phyloP scores from a whole-genome alignment of 2,797 vertebrate genomes.

The Gymnoscopelus braueri region DNA sequence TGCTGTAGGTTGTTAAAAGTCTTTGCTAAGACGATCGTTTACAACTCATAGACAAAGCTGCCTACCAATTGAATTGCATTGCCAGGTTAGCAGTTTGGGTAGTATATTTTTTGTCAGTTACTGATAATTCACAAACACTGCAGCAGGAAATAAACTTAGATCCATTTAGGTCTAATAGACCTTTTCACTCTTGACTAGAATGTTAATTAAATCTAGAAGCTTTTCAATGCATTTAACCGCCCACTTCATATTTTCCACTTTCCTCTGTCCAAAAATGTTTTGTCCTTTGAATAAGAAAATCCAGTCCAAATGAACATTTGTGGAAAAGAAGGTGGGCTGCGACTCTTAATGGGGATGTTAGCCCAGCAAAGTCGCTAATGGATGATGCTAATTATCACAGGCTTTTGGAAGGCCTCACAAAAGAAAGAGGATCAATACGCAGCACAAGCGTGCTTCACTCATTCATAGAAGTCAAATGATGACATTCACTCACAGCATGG shows the following conservation, averaged over 20 bases:
- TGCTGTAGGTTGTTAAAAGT: slow-evolving; percentile 46
- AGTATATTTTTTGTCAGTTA: too few species aligned
- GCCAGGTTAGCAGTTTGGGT: too few species aligned
- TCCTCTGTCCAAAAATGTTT: slow-evolving; percentile 77
- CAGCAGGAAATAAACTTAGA: too few species aligned
- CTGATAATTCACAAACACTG: neutral
- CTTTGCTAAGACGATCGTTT: slow-evolving; percentile 80
- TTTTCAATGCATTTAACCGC: slow-evolving; percentile 84
- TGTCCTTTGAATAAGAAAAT: slow-evolving; percentile 79
- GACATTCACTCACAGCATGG: slow-evolving; percentile 74
- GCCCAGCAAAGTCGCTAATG: slow-evolving; percentile 84
- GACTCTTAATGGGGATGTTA: slow-evolving; percentile 84
- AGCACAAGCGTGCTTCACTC: slow-evolving; percentile 62
- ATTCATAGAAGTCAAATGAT: slow-evolving; percentile 76
- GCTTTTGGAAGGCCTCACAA: slow-evolving; percentile 80
- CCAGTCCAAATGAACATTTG: slow-evolving; percentile 77
- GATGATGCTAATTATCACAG: slow-evolving; percentile 83
- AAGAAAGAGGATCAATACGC: slow-evolving; percentile 82
- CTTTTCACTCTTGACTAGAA: slow-evolving; percentile 24
- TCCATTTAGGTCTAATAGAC: too few species aligned
- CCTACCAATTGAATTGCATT: slow-evolving; percentile 58
- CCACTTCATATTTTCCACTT: slow-evolving; percentile 80
- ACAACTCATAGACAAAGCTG: slow-evolving; percentile 79
- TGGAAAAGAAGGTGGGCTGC: slow-evolving; percentile 79
- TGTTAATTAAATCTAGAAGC: slow-evolving; percentile 84